Evolutionary conservation across 2,113 vertebrate genomes (phyloP), one percentile per base, ranked within the genome.

Genomic region (Myxocyprinus asiaticus): DNA sequence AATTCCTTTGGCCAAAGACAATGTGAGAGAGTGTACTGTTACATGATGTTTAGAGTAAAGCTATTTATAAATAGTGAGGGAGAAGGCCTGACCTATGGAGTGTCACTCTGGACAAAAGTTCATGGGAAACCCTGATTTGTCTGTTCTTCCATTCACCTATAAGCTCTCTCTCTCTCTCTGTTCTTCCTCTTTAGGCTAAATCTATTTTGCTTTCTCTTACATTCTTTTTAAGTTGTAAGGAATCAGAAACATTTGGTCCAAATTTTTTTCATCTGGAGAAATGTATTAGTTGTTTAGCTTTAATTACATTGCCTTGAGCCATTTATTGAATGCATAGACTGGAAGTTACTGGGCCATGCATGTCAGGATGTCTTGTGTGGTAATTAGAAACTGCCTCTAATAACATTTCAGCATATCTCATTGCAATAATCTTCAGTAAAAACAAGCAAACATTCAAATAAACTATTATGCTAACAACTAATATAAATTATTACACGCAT

Each of bases 31-130:
- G 45, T 42, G 48, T 76, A 55, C 48, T 55, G 10, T 76, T 55
- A 64, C 73, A 65, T 65, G 61, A 6, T 53, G 73, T 76, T 76
- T 12, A 15, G 22, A 65, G 73, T 53, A 55, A 76, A 65, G 48
- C 48, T 65, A 45, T 62, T 79, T 72, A 79, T 79, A 71, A 79
- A 79, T 8, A 11, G 9, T 59, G 44, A 78, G n/a, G 68, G 77
- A 72, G 67, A 78, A 10, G 68, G 45, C 7, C 48, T 53, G 61
- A 76, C 48, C 22, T 33, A 33, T 33, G 22, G 22, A 33, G 69
- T 48, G 51, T 73, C 81, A 72, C 22, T 59, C 14, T 68, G 70
- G 81, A 82, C 33, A 4, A 67, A 50, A 73, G 81, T 78, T 78
- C 81, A 82, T 82, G 22, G 14, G 70, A 73, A 59, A 47, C 56